Base-by-base conservation (phyloP, 2,113 vertebrate genomes). In the Phaetusa simplex region DNA sequence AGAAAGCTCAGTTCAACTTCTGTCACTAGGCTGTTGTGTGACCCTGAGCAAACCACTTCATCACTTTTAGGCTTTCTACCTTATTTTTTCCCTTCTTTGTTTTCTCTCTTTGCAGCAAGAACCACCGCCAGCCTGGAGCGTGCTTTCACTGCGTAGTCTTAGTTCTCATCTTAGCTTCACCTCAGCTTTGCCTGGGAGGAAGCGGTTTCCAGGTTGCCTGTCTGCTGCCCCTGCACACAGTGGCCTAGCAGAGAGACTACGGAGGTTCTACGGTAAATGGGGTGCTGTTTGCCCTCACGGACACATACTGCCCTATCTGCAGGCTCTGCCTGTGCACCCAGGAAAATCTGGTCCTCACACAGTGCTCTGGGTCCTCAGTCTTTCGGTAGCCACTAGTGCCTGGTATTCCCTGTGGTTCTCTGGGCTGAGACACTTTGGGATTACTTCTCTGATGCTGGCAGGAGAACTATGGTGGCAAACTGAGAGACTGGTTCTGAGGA, bases 1-100 rank as follows among this genome's bases (percentile, higher is more conserved):
- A 38, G 73, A 93, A 90, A 82, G 40, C 53, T 87, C 84, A 40
- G 49, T 50, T 87, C 84, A 58, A 10, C 56, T 86, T 67, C 80
- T 93, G 70, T 58, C 45, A 42, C 81, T 62, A 36, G 15, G 49
- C 89, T 86, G 70, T 82, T 85, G 18, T 34, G 58, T 30, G 78
- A 93, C 81, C 43, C 58, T 38, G 47, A 86, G 84, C 27, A 79
- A 93, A 32, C 3, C 40, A 40, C 53, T 82, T 85, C 74, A 55
- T 34, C 78, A 27, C 49, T 90, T 76, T 8, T 20, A 72, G 43
- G 27, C 45, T 73, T 90, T 87, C 65, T 78, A 32, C 43, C 42
- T 67, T 67, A 47, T 64, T 90, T 93, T 23, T 64, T 58, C 59
- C 38, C 1, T 2, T 69, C 66, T 65, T 56, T 79, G 45, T 74